Conservation (phyloP, 2,888 invertebrate species). For the Pheosia gnoma region DNA sequence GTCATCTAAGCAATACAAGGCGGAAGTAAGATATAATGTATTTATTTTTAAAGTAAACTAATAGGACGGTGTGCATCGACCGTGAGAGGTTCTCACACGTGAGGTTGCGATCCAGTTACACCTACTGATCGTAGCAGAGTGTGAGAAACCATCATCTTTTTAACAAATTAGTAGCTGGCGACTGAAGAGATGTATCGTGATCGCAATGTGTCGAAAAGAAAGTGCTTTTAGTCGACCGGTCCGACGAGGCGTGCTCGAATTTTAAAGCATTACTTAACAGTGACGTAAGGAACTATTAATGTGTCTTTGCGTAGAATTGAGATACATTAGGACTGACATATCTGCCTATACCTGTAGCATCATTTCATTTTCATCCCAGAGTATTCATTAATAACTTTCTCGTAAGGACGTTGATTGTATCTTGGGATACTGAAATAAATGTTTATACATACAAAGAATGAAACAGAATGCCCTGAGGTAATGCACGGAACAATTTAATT, state of each 20-base stretch:
- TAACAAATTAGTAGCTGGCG: conserved; percentile 21
- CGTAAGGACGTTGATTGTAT: too few relatives aligned
- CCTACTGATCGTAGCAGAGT: conserved; percentile 40
- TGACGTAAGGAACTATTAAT: too few relatives aligned
- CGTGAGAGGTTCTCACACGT: conserved; percentile 74
- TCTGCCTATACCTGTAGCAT: too few relatives aligned
- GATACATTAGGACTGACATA: too few relatives aligned
- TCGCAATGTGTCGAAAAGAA: background rate
- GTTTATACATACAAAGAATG: too few relatives aligned
- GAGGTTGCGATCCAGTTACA: conserved; percentile 72
- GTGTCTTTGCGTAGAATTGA: too few relatives aligned
- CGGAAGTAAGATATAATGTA: conserved; percentile 10
- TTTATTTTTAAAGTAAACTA: conserved; percentile 52
- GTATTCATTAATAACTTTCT: too few relatives aligned
- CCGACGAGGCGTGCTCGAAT: background rate
- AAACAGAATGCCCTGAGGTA: too few relatives aligned
- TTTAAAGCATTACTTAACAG: background rate
- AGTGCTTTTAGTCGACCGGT: conserved; percentile 1
- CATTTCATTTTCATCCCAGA: too few relatives aligned
- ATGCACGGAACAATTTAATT: background rate
- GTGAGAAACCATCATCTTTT: conserved; percentile 64
- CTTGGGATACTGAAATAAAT: too few relatives aligned
- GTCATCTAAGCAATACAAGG: background rate
- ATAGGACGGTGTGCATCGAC: conserved; percentile 53
- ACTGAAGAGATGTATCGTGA: background rate